Conservation (phyloP, 2,888 invertebrate species). For the Apodemia duryi region DNA sequence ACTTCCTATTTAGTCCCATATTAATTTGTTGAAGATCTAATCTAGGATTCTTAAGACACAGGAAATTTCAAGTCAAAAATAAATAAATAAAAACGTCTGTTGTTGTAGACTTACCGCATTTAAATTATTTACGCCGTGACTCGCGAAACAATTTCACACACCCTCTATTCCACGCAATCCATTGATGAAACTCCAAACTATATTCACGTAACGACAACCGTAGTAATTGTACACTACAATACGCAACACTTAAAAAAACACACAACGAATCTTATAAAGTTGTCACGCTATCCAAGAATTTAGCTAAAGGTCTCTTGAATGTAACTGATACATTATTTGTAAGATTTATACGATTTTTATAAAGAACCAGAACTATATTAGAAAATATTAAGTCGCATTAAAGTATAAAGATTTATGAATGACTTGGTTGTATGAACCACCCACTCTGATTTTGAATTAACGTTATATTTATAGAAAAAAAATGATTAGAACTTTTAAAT, state of each 20-base stretch:
- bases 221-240: conserved; percentile 62
- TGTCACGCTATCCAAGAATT: conserved; percentile 52
- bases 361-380: conserved; percentile 46
- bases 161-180: conserved; percentile 27
- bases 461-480: not conserved
- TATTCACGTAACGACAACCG: conserved; percentile 48
- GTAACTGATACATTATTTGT: conserved; percentile 35
- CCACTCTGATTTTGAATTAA: conserved; percentile 8
- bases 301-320: conserved; percentile 35
- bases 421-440: conserved; percentile 12
- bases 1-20: too few species aligned
- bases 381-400: conserved; percentile 17
- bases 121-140: not conserved
- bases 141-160: not conserved
- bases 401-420: conserved; percentile 19
- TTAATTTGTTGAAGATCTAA: too few species aligned
- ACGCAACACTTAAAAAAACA: conserved; percentile 40
- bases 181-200: conserved; percentile 43
- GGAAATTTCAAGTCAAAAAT: too few species aligned
- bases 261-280: conserved; percentile 46
- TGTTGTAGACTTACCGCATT: too few species aligned
- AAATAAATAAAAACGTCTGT: too few species aligned
- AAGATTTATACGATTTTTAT: conserved; percentile 66
- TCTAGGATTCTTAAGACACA: too few species aligned
- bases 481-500: too few species aligned